Evolutionary conservation across 1,140 invertebrate species (phyloP).

Genomic region (Apis dorsata): DNA sequence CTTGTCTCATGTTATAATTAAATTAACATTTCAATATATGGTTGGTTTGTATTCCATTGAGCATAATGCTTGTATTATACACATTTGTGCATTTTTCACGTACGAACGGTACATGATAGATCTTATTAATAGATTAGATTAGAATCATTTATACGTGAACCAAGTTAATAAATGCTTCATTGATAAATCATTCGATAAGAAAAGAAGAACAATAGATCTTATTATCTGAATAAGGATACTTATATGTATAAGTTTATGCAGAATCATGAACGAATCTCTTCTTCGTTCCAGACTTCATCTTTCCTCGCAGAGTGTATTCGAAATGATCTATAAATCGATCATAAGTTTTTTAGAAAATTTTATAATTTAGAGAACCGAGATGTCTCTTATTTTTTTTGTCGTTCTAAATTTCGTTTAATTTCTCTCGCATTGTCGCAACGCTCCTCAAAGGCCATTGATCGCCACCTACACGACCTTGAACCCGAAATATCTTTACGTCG

Average conservation of each 20-base stretch:
- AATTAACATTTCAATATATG: background rate
- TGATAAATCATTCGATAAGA: background rate
- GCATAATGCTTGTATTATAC: background rate
- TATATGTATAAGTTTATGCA: background rate
- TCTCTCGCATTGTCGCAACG: background rate
- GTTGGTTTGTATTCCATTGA: background rate
- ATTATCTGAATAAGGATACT: background rate
- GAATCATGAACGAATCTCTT: background rate
- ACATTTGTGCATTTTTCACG: background rate
- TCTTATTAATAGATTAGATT: background rate
- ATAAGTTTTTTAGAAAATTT: background rate
- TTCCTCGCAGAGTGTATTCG: background rate
- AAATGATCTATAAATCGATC: background rate
- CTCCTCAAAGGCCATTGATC: background rate
- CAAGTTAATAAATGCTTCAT: background rate
- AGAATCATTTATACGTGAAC: background rate
- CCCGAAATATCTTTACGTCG: background rate
- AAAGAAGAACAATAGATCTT: background rate
- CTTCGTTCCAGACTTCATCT: background rate
- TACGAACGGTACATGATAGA: background rate
- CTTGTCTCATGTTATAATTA: conserved; percentile 10
- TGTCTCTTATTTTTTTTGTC: too few relatives aligned
- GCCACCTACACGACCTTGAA: conserved; percentile 23
- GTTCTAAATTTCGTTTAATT: background rate
- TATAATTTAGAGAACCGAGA: background rate